phyloP scores from a whole-genome alignment of 2,113 vertebrate species.

The Microcebus ravelobensis region DNA sequence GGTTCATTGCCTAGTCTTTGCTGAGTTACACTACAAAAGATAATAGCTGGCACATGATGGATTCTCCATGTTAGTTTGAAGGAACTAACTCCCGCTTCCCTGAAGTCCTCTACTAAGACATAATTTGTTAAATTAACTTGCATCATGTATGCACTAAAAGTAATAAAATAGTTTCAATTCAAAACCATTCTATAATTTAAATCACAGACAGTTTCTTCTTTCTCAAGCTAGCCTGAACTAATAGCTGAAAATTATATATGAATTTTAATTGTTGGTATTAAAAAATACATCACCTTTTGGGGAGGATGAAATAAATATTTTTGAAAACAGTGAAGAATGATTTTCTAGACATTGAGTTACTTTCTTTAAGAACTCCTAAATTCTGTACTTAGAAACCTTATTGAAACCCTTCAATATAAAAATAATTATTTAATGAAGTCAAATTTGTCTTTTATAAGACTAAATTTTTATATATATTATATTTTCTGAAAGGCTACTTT shows the following conservation, averaged over 20 bases:
- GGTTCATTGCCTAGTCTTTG: neutral
- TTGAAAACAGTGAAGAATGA: slow-evolving; percentile 17
- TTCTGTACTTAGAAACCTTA: neutral
- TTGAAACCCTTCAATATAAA: neutral
- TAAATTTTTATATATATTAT: neutral
- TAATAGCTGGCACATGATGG: neutral
- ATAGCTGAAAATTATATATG: neutral
- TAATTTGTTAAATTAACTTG: slow-evolving; percentile 32
- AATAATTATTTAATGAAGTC: neutral
- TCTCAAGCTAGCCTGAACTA: neutral
- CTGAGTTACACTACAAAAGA: neutral
- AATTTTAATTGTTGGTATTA: slow-evolving; percentile 12
- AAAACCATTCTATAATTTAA: slow-evolving; percentile 26
- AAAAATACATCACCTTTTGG: neutral
- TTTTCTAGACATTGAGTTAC: slow-evolving; percentile 29
- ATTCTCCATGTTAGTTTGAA: neutral
- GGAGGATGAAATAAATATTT: neutral
- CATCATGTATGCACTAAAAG: neutral
- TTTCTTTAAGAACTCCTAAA: slow-evolving; percentile 44
- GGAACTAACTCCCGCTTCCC: neutral
- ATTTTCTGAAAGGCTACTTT: slow-evolving; percentile 3
- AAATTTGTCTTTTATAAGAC: neutral
- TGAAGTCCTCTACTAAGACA: neutral
- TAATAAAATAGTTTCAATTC: slow-evolving; percentile 27
- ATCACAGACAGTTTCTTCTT: neutral